These are phyloP conservation scores for Brevipalpus yothersi DNA, from an alignment of 1,140 invertebrate species.

Conservation along the genomic window DNA sequence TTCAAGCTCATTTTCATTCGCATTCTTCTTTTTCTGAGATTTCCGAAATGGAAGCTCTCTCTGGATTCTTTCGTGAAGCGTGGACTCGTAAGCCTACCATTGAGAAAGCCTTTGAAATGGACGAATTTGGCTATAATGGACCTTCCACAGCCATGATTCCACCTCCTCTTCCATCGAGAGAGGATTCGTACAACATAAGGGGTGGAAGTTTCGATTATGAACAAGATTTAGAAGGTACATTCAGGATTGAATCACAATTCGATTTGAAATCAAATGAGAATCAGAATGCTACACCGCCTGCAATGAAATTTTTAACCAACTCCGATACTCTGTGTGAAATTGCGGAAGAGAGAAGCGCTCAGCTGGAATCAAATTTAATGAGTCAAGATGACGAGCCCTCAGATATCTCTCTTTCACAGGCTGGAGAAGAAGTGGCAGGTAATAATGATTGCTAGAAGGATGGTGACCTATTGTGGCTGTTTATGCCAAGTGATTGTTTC, in stretches of 20 bases:
- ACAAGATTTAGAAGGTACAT: conserved; percentile 49
- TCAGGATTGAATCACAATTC: conserved; percentile 41
- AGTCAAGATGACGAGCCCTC: no score
- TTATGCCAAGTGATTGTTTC: no score
- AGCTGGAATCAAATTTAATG: no score
- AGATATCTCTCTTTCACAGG: no score
- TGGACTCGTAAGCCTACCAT: conserved; percentile 88
- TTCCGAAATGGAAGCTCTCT: conserved; percentile 42
- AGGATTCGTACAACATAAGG: conserved; percentile 22
- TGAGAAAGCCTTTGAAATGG: conserved; percentile 70
- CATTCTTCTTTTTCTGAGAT: conserved; percentile 42
- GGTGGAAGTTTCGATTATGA: conserved; percentile 10
- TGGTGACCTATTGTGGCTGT: no score
- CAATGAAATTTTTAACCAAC: no score
- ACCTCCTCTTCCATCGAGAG: conserved; percentile 28
- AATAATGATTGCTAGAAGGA: no score
- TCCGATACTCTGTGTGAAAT: no score
- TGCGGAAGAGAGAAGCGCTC: no score
- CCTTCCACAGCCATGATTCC: neutral
- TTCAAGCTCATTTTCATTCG: conserved; percentile 78
- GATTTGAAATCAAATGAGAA: conserved; percentile 19
- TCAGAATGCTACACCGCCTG: conserved; percentile 5
- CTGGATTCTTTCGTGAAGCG: conserved; percentile 64
- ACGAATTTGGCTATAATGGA: conserved; percentile 30
- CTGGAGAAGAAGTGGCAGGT: no score